phyloP scores from a whole-genome alignment of 1,140 invertebrate species.

The Heliothis subflexa region DNA sequence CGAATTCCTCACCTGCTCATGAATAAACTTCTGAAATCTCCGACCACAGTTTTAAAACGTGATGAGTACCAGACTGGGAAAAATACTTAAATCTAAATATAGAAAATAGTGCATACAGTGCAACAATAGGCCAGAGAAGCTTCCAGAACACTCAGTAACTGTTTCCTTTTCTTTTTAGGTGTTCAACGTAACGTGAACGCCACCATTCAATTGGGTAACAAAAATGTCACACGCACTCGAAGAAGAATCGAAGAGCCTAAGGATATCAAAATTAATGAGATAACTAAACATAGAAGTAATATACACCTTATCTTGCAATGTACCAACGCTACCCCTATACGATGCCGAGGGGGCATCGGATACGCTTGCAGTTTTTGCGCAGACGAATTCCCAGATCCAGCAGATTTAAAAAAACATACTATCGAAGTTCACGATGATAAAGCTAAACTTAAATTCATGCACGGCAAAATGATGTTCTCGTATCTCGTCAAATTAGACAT shows the following conservation, averaged over 20 bases:
- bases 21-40: no score
- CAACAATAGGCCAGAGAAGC: slow-evolving; percentile 2
- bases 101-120: background rate
- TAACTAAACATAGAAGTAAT: slow-evolving; percentile 69
- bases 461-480: slow-evolving; percentile 61
- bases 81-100: no score
- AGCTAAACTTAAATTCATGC: slow-evolving; percentile 60
- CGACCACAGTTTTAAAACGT: no score
- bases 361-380: slow-evolving; percentile 71
- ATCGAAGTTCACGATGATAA: slow-evolving; percentile 60
- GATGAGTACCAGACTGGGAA: no score
- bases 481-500: slow-evolving; percentile 68
- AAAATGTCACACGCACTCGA: slow-evolving; percentile 47
- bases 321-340: slow-evolving; percentile 73
- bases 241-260: slow-evolving; percentile 21
- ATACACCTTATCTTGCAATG: slow-evolving; percentile 67
- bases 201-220: slow-evolving; percentile 49
- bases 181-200: slow-evolving; percentile 53
- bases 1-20: no score
- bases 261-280: slow-evolving; percentile 53
- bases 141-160: slow-evolving; percentile 49
- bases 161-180: slow-evolving; percentile 70
- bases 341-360: slow-evolving; percentile 60
- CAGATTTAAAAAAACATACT: slow-evolving; percentile 68
- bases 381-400: slow-evolving; percentile 62